Evolutionary conservation across 2,113 vertebrate genomes (phyloP).

Genomic region (Hydropotes inermis): DNA sequence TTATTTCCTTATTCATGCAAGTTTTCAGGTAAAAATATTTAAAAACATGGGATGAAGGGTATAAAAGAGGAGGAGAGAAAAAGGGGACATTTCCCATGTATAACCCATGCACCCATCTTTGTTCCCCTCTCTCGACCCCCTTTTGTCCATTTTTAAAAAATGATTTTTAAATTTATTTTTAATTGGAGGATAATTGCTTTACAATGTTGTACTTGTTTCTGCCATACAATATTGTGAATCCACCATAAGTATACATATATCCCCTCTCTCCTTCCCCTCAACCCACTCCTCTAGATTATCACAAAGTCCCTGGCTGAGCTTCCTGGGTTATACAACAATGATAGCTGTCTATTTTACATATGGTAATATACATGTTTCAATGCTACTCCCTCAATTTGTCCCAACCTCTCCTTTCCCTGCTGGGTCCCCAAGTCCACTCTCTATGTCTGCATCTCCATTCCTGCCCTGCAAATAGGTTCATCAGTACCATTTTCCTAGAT

Average conservation of each 20-base stretch:
- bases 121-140: not conserved
- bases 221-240: not conserved
- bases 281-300: not conserved
- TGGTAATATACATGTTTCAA: not conserved
- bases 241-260: not conserved
- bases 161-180: not conserved
- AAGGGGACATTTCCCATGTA: not conserved
- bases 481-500: not conserved
- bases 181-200: not conserved
- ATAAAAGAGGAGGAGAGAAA: not conserved
- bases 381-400: not conserved
- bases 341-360: not conserved
- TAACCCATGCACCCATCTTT: not conserved
- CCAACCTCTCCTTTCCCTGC: not conserved
- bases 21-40: not conserved
- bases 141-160: not conserved
- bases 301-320: not conserved
- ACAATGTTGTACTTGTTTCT: not conserved
- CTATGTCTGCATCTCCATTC: not conserved
- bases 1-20: not conserved
- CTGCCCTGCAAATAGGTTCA: not conserved
- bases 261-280: not conserved
- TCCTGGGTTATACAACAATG: not conserved
- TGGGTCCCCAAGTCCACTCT: not conserved
- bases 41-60: not conserved